phyloP scores from a whole-genome alignment of 2,888 invertebrate genomes.

The Synanthedon formicaeformis region DNA sequence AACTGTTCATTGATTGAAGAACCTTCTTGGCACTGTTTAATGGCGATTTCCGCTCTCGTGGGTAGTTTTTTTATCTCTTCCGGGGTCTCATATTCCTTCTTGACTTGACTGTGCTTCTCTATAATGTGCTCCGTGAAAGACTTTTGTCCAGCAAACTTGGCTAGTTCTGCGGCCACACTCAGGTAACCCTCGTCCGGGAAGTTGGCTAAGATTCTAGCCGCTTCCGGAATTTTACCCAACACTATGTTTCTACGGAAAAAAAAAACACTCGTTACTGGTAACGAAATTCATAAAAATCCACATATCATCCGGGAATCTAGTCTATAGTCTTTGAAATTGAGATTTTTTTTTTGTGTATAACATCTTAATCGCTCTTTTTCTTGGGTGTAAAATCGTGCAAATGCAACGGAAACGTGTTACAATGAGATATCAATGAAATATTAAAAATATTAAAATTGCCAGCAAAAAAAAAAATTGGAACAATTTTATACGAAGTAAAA shows the following conservation, averaged over 20 bases:
- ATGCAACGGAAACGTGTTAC: no score
- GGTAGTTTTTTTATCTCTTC: slow-evolving; percentile 23
- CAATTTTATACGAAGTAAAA: no score
- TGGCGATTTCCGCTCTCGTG: slow-evolving; percentile 27
- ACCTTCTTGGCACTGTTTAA: slow-evolving; percentile 9
- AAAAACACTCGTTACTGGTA: background rate
- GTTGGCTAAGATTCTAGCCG: slow-evolving; percentile 71
- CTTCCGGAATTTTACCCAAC: slow-evolving; percentile 70
- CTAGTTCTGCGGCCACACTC: slow-evolving; percentile 72
- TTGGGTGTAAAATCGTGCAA: no score
- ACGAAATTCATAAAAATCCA: background rate
- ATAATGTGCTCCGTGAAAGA: slow-evolving; percentile 41
- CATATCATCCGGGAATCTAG: no score
- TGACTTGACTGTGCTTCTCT: slow-evolving; percentile 12
- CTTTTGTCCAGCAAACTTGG: slow-evolving; percentile 54
- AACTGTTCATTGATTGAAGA: no score
- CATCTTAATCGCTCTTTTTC: no score
- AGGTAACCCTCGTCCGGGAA: slow-evolving; percentile 64
- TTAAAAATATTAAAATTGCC: no score
- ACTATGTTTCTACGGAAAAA: slow-evolving; percentile 66
- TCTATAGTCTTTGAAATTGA: no score
- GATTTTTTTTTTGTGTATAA: no score
- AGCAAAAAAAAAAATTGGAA: no score
- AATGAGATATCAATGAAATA: no score
- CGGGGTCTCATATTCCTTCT: slow-evolving; percentile 11